Conservation (phyloP, 2,113 vertebrate genomes). For the Picathartes gymnocephalus region DNA sequence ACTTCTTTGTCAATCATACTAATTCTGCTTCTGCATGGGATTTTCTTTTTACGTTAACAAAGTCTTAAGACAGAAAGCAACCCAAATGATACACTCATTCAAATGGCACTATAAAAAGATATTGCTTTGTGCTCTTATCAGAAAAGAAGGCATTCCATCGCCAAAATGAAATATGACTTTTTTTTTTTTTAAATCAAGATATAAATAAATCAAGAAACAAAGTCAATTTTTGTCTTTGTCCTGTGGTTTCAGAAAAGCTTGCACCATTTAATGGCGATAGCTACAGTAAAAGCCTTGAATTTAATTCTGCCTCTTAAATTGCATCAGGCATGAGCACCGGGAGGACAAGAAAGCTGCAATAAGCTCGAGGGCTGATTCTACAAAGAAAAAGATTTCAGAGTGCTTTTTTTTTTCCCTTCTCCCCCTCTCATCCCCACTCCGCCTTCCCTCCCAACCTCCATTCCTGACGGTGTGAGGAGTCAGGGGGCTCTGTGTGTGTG, state of each 20-base stretch:
- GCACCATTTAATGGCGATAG: background rate
- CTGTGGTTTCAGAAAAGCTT: background rate
- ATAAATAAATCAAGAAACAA: background rate
- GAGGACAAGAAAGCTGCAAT: background rate
- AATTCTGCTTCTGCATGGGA: background rate
- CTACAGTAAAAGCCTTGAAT: background rate
- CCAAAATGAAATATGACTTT: background rate
- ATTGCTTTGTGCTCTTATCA: background rate
- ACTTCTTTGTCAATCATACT: background rate
- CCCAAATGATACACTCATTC: background rate
- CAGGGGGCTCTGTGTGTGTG: background rate
- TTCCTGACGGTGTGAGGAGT: background rate
- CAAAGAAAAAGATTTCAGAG: background rate
- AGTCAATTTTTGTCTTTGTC: background rate
- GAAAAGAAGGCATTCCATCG: background rate
- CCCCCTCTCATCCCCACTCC: background rate
- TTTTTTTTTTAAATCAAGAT: background rate
- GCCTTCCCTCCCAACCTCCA: background rate
- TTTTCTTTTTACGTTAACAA: background rate
- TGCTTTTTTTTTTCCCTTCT: background rate
- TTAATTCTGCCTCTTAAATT: background rate
- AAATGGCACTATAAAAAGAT: background rate
- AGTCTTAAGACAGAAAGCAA: background rate
- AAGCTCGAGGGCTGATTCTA: background rate
- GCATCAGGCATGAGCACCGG: background rate